These are phyloP conservation scores for Seira musarum DNA, from an alignment of 2,888 invertebrate species.

Conservation along the genomic window DNA sequence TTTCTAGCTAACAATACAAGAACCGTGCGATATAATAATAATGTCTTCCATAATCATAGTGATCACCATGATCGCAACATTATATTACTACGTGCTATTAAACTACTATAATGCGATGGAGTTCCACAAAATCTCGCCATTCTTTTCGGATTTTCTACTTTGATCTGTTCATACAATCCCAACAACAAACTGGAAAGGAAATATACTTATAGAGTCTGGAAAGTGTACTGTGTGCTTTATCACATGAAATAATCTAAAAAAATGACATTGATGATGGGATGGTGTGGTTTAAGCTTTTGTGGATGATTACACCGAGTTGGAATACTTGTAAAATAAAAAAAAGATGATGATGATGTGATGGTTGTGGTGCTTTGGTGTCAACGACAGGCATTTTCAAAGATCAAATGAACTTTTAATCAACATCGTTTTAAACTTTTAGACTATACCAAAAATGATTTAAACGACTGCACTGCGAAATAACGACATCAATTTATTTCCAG, in stretches of 20 bases:
- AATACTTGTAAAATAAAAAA: too few relatives aligned
- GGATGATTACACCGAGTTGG: not conserved
- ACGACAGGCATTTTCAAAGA: not conserved
- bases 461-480: too few relatives aligned
- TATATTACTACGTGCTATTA: not conserved
- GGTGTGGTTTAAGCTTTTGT: constrained; percentile 56
- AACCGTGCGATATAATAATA: too few relatives aligned
- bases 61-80: too few relatives aligned
- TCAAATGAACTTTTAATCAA: not conserved
- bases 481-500: too few relatives aligned
- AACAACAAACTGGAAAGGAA: too few relatives aligned
- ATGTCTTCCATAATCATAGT: too few relatives aligned
- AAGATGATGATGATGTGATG: not conserved
- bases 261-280: constrained; percentile 52
- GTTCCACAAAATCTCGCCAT: constrained; percentile 32
- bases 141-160: constrained; percentile 53
- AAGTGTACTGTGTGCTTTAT: constrained; percentile 49
- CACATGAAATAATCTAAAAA: constrained; percentile 56
- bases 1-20: not conserved
- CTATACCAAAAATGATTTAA: too few relatives aligned
- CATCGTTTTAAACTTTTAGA: too few relatives aligned
- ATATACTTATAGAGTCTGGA: constrained; percentile 27
- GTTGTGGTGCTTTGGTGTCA: not conserved
- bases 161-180: constrained; percentile 51
- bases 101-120: constrained; percentile 20